Base-by-base conservation (phyloP, 2,113 vertebrate genomes). In the Scomber japonicus region DNA sequence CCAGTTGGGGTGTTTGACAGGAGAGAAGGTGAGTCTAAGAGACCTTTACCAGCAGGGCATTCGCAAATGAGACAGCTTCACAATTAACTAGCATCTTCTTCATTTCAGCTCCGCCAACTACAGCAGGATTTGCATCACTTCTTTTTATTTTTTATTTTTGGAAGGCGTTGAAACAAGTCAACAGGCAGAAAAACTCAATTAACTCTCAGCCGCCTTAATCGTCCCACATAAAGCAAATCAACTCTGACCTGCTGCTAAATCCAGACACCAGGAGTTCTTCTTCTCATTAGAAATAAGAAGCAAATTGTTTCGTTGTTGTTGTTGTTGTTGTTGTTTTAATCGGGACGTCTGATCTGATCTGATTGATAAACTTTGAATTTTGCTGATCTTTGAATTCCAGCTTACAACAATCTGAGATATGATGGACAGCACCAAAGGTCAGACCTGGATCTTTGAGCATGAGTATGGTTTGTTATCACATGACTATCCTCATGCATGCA, bases 21-120 rank as follows among this genome's bases (percentile, higher is more conserved):
- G 61, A 78, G 60, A 74, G 76, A 88, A 85, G 84, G 78, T 91
- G 79, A 90, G 71, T 62, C 60, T 79, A 57, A 51, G 40, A 87
- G 76, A 78, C 88, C 69, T 80, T 73, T 81, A 91, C 14, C 84
- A 83, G 81, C 74, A 66, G 89, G 84, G 67, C 79, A 71, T 79
- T 75, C 17, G 61, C 76, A 90, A 91, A 91, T 88, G 81, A 92
- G 83, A 73, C 64, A 40, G 68, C 65, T 67, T 90, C 70, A 81
- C 67, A 88, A 82, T 90, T 83, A 86, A 86, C 81, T 27, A 64
- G 70, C 56, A 63, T 77, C 71, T 59, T 80, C 78, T 72, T 89
- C 19, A 65, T 70, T 63, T 17, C 31, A 59, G 64, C 59, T 82
- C 24, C 0, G 7, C 48, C 45, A 21, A n/a, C 83, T 31, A 48